phyloP scores from a whole-genome alignment of 2,797 vertebrate species.

The Eidolon dupreanum region DNA sequence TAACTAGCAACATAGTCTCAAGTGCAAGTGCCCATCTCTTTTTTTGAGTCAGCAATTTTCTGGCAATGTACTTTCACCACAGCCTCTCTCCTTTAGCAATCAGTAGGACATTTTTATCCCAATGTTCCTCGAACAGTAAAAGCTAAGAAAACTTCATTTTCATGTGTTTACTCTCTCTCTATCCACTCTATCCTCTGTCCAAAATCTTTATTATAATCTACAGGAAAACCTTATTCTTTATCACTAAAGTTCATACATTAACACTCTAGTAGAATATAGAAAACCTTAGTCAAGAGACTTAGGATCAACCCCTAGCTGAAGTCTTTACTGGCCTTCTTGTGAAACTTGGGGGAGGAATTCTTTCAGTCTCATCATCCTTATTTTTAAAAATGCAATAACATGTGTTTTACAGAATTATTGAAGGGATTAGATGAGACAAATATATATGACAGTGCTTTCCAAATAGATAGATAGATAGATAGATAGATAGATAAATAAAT shows the following conservation, averaged over 20 bases:
- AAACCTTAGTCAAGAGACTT: background rate
- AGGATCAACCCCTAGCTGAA: background rate
- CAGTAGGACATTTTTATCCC: background rate
- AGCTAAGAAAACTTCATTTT: background rate
- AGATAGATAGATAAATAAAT: background rate
- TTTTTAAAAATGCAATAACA: background rate
- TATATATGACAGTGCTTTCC: background rate
- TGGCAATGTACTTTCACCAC: background rate
- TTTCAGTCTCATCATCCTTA: background rate
- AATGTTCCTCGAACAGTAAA: background rate
- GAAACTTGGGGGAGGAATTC: background rate
- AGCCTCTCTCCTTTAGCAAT: background rate
- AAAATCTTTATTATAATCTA: background rate
- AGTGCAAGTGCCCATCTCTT: background rate
- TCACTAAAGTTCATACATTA: background rate
- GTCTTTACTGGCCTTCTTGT: background rate
- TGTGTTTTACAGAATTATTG: background rate
- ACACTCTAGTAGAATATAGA: background rate
- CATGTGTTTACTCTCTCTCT: background rate
- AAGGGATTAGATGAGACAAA: background rate
- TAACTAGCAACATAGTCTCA: background rate
- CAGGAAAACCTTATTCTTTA: background rate
- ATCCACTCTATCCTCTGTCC: background rate
- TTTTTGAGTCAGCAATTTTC: background rate
- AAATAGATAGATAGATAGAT: background rate